Percentiles rank a stretch among this genome's conserved stretches.
Evolutionary conservation across 2,888 invertebrate species (phyloP).

Genomic region (Nemapogon koenigi): DNA sequence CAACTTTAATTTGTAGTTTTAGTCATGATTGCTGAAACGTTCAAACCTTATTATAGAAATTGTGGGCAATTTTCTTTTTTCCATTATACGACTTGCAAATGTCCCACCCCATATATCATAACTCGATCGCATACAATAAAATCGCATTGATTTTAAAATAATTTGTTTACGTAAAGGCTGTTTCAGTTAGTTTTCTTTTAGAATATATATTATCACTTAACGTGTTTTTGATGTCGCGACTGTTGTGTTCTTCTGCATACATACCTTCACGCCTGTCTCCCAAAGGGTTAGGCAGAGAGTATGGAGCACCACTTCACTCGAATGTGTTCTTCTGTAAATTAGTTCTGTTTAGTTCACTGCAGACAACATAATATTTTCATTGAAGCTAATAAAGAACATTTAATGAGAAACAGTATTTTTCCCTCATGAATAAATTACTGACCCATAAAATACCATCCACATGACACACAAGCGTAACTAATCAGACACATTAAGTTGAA

Average conservation of each 20-base stretch:
- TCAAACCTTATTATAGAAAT: conserved; percentile 54
- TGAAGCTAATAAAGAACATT: not conserved
- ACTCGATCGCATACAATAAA: conserved; percentile 59
- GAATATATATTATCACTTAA: too few species aligned
- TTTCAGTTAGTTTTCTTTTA: too few species aligned
- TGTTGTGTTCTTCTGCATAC: too few species aligned
- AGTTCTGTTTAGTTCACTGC: conserved; percentile 22
- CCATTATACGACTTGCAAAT: conserved; percentile 59
- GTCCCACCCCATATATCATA: conserved; percentile 60
- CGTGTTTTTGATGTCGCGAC: too few species aligned
- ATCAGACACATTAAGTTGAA: conserved; percentile 44
- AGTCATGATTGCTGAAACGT: too few species aligned
- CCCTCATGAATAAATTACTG: not conserved
- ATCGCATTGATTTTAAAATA: too few species aligned
- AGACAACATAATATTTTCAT: conserved; percentile 15
- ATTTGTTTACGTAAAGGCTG: not conserved
- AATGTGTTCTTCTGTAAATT: conserved; percentile 5
- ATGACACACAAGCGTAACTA: conserved; percentile 27
- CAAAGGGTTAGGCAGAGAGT: too few species aligned
- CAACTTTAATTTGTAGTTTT: too few species aligned
- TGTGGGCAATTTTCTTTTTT: conserved; percentile 54
- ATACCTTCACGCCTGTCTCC: too few species aligned
- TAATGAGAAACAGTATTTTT: not conserved
- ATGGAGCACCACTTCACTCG: not conserved
- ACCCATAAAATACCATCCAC: conserved; percentile 22